These are phyloP conservation scores for Trematocara stigmaticum DNA, from an alignment of 2,113 vertebrate species.

Conservation along the genomic window DNA sequence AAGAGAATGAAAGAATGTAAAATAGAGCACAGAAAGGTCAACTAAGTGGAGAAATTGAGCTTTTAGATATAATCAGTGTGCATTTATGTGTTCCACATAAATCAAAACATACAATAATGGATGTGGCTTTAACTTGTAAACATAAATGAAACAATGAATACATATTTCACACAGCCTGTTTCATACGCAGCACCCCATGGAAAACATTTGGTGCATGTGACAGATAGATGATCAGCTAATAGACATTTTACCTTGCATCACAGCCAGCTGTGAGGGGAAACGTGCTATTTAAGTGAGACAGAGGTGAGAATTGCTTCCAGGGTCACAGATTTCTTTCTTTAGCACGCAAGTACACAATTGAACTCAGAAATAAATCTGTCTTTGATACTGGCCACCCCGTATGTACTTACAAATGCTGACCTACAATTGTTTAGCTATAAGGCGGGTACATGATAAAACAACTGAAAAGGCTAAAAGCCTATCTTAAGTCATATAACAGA, in stretches of 20 bases:
- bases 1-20: slow-evolving; percentile 36
- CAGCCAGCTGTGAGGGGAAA: slow-evolving; percentile 5
- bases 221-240: neutral
- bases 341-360: neutral
- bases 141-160: neutral
- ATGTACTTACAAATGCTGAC: neutral
- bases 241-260: neutral
- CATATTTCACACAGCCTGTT: neutral
- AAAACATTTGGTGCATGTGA: neutral
- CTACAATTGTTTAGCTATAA: neutral
- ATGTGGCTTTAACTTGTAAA: neutral
- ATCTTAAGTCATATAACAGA: neutral
- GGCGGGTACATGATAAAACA: neutral
- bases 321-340: neutral
- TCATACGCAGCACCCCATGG: neutral
- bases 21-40: neutral
- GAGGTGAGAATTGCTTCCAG: neutral
- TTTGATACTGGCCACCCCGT: neutral
- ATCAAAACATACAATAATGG: neutral
- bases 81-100: neutral
- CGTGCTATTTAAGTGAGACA: neutral
- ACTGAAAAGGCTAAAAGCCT: neutral
- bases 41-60: neutral
- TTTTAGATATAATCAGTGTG: neutral
- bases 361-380: neutral